phyloP scores from a whole-genome alignment of 2,113 vertebrate species.

The Crypturellus undulatus region DNA sequence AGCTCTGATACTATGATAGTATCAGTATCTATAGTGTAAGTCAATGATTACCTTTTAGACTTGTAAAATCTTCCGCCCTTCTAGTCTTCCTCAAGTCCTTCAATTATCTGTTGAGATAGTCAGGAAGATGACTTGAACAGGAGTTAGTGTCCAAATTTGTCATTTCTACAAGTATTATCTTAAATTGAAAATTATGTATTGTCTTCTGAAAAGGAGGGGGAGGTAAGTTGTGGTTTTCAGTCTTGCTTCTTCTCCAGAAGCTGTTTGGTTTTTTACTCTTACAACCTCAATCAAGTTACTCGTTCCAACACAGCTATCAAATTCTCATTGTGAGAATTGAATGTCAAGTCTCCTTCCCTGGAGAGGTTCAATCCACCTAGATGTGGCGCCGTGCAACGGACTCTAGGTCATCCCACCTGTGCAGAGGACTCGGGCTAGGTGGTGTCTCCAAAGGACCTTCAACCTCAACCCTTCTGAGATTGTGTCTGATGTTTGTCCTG shows the following conservation, averaged over 20 bases:
- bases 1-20: background rate
- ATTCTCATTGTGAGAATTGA: background rate
- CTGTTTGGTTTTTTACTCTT: background rate
- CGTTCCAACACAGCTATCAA: background rate
- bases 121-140: fast-evolving
- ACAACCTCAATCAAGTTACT: background rate
- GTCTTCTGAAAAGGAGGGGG: too few relatives aligned
- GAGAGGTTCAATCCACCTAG: too few relatives aligned
- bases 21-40: background rate
- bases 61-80: background rate
- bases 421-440: too few relatives aligned
- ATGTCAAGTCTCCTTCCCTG: too few relatives aligned
- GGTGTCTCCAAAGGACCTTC: too few relatives aligned
- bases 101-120: background rate
- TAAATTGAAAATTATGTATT: background rate
- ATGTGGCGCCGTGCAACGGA: too few relatives aligned
- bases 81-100: background rate
- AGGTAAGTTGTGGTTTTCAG: too few relatives aligned
- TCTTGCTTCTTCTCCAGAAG: background rate
- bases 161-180: background rate
- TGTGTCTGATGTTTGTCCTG: background rate
- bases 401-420: too few relatives aligned
- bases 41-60: background rate
- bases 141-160: background rate
- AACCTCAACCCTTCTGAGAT: too few relatives aligned